A percentile compares a stretch with the other conserved stretches of the same genome.
phyloP scores from a whole-genome alignment of 2,113 vertebrate species.

The Gasterosteus nipponicus region DNA sequence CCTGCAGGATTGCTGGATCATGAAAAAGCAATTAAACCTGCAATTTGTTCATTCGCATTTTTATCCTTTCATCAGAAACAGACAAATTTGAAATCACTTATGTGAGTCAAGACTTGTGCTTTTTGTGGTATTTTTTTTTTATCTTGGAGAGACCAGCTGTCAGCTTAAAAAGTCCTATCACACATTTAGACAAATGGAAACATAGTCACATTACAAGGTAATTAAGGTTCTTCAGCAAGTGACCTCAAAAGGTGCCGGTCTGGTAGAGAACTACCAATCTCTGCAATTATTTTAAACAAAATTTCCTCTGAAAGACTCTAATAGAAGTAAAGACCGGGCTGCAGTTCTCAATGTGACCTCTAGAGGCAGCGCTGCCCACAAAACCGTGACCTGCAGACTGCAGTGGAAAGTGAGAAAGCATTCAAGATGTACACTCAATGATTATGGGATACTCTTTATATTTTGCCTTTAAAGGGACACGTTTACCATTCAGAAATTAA shows the following conservation, averaged over 20 bases:
- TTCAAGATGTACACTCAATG: neutral
- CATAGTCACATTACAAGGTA: constrained; percentile 13
- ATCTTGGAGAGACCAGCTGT: constrained; percentile 38
- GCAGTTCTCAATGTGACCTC: constrained; percentile 50
- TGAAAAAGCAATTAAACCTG: constrained; percentile 84
- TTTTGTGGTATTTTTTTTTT: constrained; percentile 19
- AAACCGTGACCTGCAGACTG: constrained; percentile 53
- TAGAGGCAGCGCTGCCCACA: constrained; percentile 77
- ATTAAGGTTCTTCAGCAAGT: neutral
- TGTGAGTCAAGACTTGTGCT: constrained; percentile 59
- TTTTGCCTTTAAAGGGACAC: neutral
- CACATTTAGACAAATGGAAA: constrained; percentile 28
- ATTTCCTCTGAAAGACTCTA: neutral
- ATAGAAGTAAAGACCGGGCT: constrained; percentile 19
- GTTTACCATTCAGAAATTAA: neutral
- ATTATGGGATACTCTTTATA: neutral
- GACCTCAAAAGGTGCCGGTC: neutral
- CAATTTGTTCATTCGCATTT: constrained; percentile 73
- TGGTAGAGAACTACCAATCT: neutral
- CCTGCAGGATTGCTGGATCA: constrained; percentile 83
- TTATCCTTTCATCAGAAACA: constrained; percentile 69
- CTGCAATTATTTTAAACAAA: neutral
- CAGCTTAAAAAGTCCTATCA: constrained; percentile 1
- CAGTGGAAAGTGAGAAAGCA: constrained; percentile 9
- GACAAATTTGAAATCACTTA: constrained; percentile 75